A percentile compares a stretch with the other conserved stretches of the same genome.
Conservation (phyloP, 2,113 vertebrate species). For the Ciconia maguari region DNA sequence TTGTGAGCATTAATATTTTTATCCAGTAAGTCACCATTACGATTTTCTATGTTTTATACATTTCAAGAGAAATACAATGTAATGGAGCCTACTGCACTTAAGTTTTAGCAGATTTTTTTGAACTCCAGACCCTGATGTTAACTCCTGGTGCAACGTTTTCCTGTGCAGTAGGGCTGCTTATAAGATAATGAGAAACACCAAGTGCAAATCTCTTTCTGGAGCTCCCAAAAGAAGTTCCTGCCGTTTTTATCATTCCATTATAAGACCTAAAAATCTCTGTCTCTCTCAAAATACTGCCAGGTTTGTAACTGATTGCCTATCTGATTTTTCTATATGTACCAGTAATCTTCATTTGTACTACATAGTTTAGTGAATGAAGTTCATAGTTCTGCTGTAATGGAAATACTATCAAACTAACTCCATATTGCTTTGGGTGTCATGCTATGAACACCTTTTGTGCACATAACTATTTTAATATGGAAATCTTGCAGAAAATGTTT, state of each 20-base stretch:
- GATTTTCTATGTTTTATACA: conserved; percentile 74
- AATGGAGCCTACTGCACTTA: conserved; percentile 42
- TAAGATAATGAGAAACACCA: conserved; percentile 19
- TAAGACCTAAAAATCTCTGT: conserved; percentile 53
- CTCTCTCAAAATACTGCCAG: conserved; percentile 75
- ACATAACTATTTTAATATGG: conserved; percentile 51
- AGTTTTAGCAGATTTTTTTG: conserved; percentile 27
- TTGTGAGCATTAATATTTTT: conserved; percentile 60
- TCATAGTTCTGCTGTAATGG: conserved; percentile 22
- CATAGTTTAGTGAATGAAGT: conserved; percentile 28
- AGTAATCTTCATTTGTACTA: conserved; percentile 65
- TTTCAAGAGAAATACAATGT: conserved; percentile 27
- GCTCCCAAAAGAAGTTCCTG: conserved; percentile 44
- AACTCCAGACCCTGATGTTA: conserved; percentile 14
- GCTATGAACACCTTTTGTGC: conserved; percentile 55
- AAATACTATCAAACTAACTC: conserved; percentile 28
- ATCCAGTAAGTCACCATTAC: conserved; percentile 43
- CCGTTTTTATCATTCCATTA: conserved; percentile 73
- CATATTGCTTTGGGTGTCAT: conserved; percentile 54
- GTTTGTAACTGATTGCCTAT: conserved; percentile 72
- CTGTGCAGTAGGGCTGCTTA: background rate
- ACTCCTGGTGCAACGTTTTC: conserved; percentile 27
- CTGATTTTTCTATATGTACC: conserved; percentile 68
- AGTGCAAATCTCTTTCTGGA: conserved; percentile 10
- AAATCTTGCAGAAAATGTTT: conserved; percentile 20